A percentile compares a stretch with the other conserved stretches of the same genome.
phyloP scores from a whole-genome alignment of 2,797 vertebrate species.

The Taenioides sp. region DNA sequence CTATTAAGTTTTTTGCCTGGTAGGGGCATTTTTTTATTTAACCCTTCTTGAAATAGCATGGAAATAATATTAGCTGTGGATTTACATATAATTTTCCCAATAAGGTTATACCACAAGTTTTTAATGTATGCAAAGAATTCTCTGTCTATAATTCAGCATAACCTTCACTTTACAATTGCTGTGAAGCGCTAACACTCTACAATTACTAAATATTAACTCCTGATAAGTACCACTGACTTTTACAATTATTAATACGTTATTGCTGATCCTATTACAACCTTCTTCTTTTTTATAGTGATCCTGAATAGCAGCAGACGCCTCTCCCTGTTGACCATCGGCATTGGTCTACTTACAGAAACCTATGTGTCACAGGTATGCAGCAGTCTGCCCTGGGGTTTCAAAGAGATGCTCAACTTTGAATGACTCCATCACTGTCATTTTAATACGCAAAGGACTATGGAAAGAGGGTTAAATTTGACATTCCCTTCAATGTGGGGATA shows the following conservation, averaged over 20 bases:
- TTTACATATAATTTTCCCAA: neutral
- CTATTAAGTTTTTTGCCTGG: neutral
- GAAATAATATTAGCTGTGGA: neutral
- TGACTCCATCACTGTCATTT: conserved; percentile 11
- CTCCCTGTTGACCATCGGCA: conserved; percentile 80
- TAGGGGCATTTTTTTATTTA: neutral
- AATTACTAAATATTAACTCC: neutral
- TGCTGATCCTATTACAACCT: neutral
- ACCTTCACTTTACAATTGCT: neutral
- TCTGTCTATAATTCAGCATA: neutral
- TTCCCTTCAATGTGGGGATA: neutral
- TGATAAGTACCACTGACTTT: neutral
- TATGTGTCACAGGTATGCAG: conserved; percentile 73
- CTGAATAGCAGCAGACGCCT: conserved; percentile 85
- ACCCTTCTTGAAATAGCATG: neutral
- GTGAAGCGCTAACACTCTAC: neutral
- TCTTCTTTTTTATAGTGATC: conserved; percentile 76
- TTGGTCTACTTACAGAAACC: conserved; percentile 86
- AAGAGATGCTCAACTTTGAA: conserved; percentile 45
- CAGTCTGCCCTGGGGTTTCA: conserved; percentile 74
- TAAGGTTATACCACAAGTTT: neutral
- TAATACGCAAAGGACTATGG: neutral
- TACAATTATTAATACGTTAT: neutral
- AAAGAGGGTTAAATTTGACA: neutral
- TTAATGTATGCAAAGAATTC: neutral